These are phyloP conservation scores for Eupleurogrammus muticus DNA, from an alignment of 2,797 vertebrate genomes.

Conservation along the genomic window DNA sequence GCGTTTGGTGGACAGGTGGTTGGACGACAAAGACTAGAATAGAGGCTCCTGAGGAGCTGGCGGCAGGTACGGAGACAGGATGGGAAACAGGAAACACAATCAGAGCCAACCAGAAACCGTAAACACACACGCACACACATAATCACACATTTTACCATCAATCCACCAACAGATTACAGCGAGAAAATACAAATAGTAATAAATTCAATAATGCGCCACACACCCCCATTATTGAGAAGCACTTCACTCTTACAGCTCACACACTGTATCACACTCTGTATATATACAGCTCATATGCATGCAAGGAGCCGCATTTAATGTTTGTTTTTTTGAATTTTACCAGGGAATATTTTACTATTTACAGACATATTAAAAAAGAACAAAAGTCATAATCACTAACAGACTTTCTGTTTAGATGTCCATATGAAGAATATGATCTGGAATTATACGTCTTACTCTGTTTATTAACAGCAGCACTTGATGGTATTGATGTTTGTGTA, in stretches of 20 bases:
- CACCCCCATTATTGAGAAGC: conserved; percentile 56
- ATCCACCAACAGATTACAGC: conserved; percentile 52
- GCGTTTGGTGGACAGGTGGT: too few relatives aligned
- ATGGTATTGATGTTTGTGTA: conserved; percentile 76
- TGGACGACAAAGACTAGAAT: too few relatives aligned
- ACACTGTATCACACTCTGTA: conserved; percentile 44
- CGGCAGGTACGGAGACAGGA: too few relatives aligned
- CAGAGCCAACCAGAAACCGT: background rate
- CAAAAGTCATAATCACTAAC: conserved; percentile 36
- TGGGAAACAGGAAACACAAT: too few relatives aligned
- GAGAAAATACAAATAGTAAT: conserved; percentile 32
- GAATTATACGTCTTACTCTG: conserved; percentile 49
- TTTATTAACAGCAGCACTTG: conserved; percentile 73
- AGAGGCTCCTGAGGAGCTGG: too few relatives aligned
- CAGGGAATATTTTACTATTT: conserved; percentile 57
- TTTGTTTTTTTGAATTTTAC: conserved; percentile 59
- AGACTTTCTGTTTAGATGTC: conserved; percentile 44
- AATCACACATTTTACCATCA: conserved; percentile 55
- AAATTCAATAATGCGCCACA: conserved; percentile 62
- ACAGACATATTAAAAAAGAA: conserved; percentile 22
- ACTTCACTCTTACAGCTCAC: conserved; percentile 61
- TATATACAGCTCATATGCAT: conserved; percentile 69
- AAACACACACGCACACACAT: conserved; percentile 25
- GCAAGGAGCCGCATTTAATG: conserved; percentile 50
- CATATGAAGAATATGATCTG: conserved; percentile 28